A percentile compares a stretch with the other conserved stretches of the same genome.
phyloP scores from a whole-genome alignment of 2,113 vertebrate species.

The Oncorhynchus nerka region DNA sequence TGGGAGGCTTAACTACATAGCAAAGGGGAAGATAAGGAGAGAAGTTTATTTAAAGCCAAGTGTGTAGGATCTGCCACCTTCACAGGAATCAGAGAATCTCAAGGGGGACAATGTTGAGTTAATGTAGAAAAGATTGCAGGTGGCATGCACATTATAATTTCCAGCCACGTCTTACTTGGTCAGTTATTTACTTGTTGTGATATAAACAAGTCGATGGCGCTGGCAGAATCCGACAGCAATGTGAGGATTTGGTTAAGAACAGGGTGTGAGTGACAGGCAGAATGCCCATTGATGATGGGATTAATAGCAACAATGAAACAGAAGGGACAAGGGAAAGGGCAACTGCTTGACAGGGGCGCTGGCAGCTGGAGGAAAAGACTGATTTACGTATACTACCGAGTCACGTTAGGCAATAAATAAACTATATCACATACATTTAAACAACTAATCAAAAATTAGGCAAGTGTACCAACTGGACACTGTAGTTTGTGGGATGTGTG shows the following conservation, averaged over 20 bases:
- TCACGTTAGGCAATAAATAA: background rate
- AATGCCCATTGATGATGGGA: slow-evolving; percentile 58
- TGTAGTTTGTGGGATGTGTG: background rate
- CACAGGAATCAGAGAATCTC: background rate
- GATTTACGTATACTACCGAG: background rate
- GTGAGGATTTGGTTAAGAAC: slow-evolving; percentile 1
- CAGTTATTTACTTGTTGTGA: too few species aligned
- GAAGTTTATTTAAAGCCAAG: background rate
- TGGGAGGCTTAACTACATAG: background rate
- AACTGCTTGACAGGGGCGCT: slow-evolving; percentile 37
- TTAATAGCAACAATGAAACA: slow-evolving; percentile 58
- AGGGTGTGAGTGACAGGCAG: slow-evolving; percentile 43
- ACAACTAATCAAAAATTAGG: background rate
- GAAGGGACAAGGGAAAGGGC: slow-evolving; percentile 37
- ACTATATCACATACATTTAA: background rate
- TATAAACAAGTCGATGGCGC: background rate
- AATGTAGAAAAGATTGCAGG: background rate
- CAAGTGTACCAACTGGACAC: background rate
- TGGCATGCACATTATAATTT: background rate
- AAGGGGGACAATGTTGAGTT: background rate
- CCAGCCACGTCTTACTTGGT: background rate
- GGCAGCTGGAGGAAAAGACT: background rate
- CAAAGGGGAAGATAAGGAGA: background rate
- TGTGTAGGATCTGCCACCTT: background rate
- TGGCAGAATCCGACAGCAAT: background rate